Evolutionary conservation across 1,140 invertebrate genomes (phyloP), one percentile per base, ranked within the genome.

Genomic region (Drosophila kikkawai): DNA sequence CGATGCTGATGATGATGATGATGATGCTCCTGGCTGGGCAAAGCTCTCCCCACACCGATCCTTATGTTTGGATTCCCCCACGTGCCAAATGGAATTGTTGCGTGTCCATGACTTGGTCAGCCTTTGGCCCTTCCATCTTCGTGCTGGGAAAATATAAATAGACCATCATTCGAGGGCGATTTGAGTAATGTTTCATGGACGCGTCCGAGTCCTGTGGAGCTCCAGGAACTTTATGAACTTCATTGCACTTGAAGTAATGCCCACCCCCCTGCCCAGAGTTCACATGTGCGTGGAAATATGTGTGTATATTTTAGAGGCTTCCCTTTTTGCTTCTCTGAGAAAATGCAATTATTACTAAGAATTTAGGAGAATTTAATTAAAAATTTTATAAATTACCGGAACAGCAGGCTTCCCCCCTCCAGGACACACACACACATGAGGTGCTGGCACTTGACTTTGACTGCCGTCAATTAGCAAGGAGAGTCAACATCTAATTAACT

Each of bases 401-500:
- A 47, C 63, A 53, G 44, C 39, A 64, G 44, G 34, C 59, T 32
- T 61, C 55, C 17, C n/a, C 55, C 17, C n/a, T 42, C 15, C 26
- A 7, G 26, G 12, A 8, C 60, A 66, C 60, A 22, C 60, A 66
- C 60, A 22, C 22, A 68, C 60, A 65, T 39, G 44, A 8, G 8
- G 22, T 26, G 12, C 8, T 22, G 29, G 11, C 29, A 15, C 51
- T 53, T 53, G 60, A 55, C 53, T 58, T 29, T n/a, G 34, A 55
- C 53, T 58, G 53, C 47, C 73, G 59, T 45, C 73, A 76, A 67
- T 77, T 76, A 76, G 61, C 74, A 71, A 50, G 55, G 29, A 2
- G 17, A 77, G 56, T 77, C 50, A 75, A 77, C 55, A 78, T 68
- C 75, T 78, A 78, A 78, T 78, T 78, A 78, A 60, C 64, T 78